Conservation (phyloP, 2,113 vertebrate genomes). For the Tretioscincus oriximinensis region DNA sequence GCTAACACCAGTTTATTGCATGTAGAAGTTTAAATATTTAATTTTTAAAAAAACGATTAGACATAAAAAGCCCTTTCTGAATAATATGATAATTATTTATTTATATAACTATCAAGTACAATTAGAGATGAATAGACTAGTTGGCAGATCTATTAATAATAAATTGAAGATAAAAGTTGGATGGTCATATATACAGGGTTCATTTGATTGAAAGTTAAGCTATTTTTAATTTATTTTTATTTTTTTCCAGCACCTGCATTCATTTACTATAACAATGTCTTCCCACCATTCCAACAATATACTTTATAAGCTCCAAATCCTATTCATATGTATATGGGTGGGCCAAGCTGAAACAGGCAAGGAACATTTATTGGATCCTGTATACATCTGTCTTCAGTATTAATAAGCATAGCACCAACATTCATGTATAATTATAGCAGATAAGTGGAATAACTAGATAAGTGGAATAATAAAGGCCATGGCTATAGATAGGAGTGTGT, state of each 20-base stretch:
- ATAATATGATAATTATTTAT: slow-evolving; percentile 5
- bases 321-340: too few species aligned
- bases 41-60: slow-evolving; percentile 3
- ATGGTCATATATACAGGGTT: not conserved
- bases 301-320: too few species aligned
- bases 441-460: too few species aligned
- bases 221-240: slow-evolving; percentile 13
- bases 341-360: too few species aligned
- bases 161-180: slow-evolving; percentile 16
- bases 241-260: slow-evolving; percentile 51
- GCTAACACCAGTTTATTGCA: not conserved
- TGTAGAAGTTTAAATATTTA: slow-evolving; percentile 32
- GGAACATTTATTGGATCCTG: too few species aligned
- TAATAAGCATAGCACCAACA: too few species aligned
- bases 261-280: not conserved
- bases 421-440: too few species aligned
- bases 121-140: not conserved
- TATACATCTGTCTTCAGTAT: too few species aligned
- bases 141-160: slow-evolving; percentile 27
- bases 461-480: too few species aligned
- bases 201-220: slow-evolving; percentile 9
- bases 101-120: slow-evolving; percentile 15
- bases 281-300: too few species aligned
- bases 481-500: too few species aligned
- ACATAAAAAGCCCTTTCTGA: slow-evolving; percentile 9